Percentiles rank a stretch among this genome's conserved stretches.
Evolutionary conservation across 92 coral and sea anemone species (phyloP).

Genomic region (Siderastrea siderea): DNA sequence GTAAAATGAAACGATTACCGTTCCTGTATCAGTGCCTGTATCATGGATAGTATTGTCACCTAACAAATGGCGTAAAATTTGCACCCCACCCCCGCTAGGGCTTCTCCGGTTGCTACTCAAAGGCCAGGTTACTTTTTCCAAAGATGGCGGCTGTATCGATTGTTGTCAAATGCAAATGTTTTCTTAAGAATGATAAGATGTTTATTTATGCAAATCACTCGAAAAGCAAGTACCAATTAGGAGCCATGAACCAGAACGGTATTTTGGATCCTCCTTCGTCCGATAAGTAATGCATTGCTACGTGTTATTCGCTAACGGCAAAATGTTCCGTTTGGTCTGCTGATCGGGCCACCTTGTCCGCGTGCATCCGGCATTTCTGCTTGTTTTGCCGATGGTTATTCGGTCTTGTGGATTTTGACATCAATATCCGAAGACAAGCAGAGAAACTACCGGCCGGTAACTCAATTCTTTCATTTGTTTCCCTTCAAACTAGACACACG

Average conservation of each 20-base stretch:
- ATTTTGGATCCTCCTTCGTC: conserved; percentile 3
- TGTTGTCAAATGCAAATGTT: neutral
- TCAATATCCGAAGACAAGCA: neutral
- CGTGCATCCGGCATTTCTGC: neutral
- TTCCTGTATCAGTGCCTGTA: too few species aligned
- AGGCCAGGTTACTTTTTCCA: conserved; percentile 33
- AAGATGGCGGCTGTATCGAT: conserved; percentile 7
- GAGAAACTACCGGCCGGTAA: neutral
- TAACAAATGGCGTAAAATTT: too few species aligned
- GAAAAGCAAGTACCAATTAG: neutral
- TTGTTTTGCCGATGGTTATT: neutral
- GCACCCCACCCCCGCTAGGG: too few species aligned
- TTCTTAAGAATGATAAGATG: neutral
- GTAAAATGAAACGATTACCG: too few species aligned
- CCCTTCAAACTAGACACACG: neutral
- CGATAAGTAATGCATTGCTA: conserved; percentile 33
- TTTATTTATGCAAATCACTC: conserved; percentile 30
- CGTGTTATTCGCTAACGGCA: neutral
- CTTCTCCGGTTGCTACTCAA: neutral
- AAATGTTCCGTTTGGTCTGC: neutral
- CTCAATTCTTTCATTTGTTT: neutral
- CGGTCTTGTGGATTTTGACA: conserved; percentile 13
- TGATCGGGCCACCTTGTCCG: conserved; percentile 6
- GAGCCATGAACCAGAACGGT: neutral
- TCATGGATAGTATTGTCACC: too few species aligned